Percentiles rank a stretch among this genome's conserved stretches.
Evolutionary conservation across 2,888 invertebrate genomes (phyloP).

Genomic region (Cacoxenus indagator): DNA sequence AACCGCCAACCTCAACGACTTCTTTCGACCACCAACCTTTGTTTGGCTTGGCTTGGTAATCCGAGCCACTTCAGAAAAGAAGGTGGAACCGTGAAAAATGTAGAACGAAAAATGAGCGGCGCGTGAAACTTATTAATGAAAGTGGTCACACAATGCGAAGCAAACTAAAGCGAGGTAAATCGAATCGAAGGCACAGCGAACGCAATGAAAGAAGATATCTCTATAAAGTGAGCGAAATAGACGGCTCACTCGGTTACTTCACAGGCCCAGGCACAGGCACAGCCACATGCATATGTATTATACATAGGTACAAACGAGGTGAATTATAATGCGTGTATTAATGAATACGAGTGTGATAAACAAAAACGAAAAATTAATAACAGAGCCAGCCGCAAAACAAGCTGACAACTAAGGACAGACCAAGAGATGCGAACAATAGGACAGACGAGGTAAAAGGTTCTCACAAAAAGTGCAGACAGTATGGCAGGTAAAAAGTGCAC

Average conservation of each 20-base stretch:
- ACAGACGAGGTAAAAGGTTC: background rate
- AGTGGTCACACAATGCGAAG: slow-evolving; percentile 45
- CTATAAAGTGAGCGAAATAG: background rate
- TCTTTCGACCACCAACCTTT: background rate
- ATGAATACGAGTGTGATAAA: slow-evolving; percentile 38
- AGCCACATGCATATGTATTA: background rate
- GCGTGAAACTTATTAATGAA: slow-evolving; percentile 65
- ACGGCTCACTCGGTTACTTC: background rate
- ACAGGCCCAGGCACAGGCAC: background rate
- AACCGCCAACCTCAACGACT: background rate
- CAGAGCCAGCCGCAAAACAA: slow-evolving; percentile 3
- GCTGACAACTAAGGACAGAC: background rate
- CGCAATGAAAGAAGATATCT: slow-evolving; percentile 41
- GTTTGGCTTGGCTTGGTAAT: slow-evolving; percentile 40
- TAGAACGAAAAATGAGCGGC: slow-evolving; percentile 57
- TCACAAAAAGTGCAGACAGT: slow-evolving; percentile 27
- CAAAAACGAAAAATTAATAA: slow-evolving; percentile 31
- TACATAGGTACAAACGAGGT: background rate
- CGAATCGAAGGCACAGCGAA: background rate
- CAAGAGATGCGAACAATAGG: background rate
- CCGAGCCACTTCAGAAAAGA: slow-evolving; percentile 44
- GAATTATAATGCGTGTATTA: slow-evolving; percentile 16
- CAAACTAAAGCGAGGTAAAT: background rate
- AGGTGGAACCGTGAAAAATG: background rate
- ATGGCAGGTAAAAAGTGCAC: slow-evolving; percentile 30